These are phyloP conservation scores for Actinemys pallida DNA, from an alignment of 2,113 vertebrate genomes.

Conservation along the genomic window DNA sequence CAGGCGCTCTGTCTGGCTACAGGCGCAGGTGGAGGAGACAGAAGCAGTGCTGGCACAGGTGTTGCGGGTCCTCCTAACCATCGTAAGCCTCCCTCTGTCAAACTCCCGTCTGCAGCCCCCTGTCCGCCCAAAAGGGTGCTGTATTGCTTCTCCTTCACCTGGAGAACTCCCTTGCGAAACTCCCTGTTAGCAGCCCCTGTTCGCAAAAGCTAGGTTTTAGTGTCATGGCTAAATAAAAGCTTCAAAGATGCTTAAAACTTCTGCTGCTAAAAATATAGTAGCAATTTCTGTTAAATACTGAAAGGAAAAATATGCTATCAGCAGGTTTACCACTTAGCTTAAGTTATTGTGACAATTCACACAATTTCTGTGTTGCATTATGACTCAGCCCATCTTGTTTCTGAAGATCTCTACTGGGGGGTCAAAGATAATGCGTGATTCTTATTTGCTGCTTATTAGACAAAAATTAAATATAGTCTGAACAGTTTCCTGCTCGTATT, in stretches of 20 bases:
- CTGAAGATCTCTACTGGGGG: background rate
- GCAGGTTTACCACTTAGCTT: background rate
- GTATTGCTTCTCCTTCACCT: no score
- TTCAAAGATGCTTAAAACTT: background rate
- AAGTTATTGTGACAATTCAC: background rate
- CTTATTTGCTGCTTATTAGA: background rate
- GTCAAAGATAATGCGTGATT: background rate
- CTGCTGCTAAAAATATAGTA: background rate
- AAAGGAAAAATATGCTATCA: background rate
- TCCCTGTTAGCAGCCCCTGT: no score
- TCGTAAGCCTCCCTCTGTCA: no score
- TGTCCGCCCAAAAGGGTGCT: no score
- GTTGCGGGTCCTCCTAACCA: no score
- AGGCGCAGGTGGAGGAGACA: no score
- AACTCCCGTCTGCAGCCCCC: no score
- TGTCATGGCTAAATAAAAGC: background rate
- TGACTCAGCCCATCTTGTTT: background rate
- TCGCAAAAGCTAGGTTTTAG: background rate
- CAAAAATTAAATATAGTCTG: background rate
- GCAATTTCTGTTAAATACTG: background rate
- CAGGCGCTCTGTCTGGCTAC: no score
- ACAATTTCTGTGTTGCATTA: background rate
- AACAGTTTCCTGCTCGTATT: background rate
- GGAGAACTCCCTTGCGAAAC: no score
- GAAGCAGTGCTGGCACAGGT: no score